Conservation (phyloP, 30 jellyfish, hydroid and myxozoan species). For the Turritopsis rubra region DNA sequence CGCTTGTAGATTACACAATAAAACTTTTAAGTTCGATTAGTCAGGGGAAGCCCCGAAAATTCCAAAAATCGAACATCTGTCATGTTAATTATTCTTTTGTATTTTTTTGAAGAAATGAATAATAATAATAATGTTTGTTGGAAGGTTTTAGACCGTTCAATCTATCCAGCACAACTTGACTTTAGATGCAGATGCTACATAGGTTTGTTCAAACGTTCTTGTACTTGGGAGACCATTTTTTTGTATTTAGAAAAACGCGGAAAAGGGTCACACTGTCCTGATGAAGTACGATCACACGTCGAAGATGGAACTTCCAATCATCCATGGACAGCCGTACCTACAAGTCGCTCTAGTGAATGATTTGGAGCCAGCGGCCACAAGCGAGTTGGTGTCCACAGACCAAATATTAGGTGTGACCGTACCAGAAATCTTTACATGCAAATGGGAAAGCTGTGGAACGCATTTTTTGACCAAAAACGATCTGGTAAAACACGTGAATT, state of each 20-base stretch:
- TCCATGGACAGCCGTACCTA: constrained; percentile 23
- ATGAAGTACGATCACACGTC: constrained; percentile 34
- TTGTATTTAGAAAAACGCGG: constrained; percentile 30
- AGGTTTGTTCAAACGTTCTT: no score
- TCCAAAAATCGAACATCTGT: neutral
- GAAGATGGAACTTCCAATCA: constrained; percentile 28
- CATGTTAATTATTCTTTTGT: neutral
- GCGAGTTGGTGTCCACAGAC: constrained; percentile 34
- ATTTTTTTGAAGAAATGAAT: neutral
- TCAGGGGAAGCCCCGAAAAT: neutral
- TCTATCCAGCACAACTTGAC: no score
- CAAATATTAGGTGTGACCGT: constrained; percentile 66
- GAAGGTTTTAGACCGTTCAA: no score
- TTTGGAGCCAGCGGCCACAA: constrained; percentile 12
- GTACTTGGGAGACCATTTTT: no score
- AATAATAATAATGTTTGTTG: no score
- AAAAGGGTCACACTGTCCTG: constrained; percentile 11
- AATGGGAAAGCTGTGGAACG: constrained; percentile 89
- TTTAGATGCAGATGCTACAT: no score
- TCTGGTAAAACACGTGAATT: constrained; percentile 64
- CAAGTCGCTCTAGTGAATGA: constrained; percentile 31
- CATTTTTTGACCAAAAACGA: constrained; percentile 74
- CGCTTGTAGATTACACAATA: neutral
- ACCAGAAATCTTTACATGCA: constrained; percentile 76
- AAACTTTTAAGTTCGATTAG: neutral